Percentiles rank a stretch among this genome's conserved stretches.
Evolutionary conservation across 2,113 vertebrate genomes (phyloP).

Genomic region (Rhipidura dahli): DNA sequence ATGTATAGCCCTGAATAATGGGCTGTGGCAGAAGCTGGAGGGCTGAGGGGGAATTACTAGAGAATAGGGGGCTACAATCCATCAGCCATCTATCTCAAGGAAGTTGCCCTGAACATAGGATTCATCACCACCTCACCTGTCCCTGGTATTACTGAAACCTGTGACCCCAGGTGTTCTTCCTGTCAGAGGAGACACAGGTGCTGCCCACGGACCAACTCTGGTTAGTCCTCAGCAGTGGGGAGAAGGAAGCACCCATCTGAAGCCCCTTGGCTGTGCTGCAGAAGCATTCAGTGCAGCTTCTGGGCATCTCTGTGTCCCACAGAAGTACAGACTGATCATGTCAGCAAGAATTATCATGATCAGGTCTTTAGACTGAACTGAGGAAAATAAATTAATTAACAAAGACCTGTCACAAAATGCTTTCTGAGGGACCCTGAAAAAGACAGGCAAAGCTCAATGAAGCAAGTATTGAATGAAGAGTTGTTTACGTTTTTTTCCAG

Average conservation of each 20-base stretch:
- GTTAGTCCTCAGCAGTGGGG: background rate
- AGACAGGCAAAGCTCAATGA: background rate
- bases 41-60: background rate
- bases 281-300: background rate
- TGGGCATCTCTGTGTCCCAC: background rate
- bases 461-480: background rate
- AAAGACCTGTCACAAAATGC: background rate
- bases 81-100: background rate
- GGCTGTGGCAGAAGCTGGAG: background rate
- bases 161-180: background rate
- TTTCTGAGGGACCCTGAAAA: background rate
- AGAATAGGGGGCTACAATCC: background rate
- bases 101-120: background rate
- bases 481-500: constrained; percentile 86
- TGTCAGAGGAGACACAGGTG: background rate
- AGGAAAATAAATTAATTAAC: background rate
- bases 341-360: background rate
- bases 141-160: background rate
- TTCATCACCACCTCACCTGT: background rate
- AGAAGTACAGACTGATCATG: background rate
- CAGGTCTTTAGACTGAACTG: background rate
- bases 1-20: background rate
- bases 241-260: background rate
- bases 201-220: background rate
- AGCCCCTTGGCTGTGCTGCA: background rate